Evolutionary conservation across 2,113 vertebrate genomes (phyloP).

Genomic region (Tenebrosternarchus preto): DNA sequence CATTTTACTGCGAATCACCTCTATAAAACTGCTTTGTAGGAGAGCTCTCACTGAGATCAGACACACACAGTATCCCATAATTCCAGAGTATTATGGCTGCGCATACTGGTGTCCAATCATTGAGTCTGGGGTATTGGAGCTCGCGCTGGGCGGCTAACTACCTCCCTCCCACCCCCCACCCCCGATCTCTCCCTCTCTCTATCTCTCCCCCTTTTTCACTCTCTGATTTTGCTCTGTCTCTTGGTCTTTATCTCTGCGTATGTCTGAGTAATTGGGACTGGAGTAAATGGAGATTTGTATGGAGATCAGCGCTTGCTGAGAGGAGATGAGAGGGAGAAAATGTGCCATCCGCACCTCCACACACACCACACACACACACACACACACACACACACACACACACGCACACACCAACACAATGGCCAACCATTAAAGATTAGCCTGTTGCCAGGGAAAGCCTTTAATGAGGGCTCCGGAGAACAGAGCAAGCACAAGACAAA

Average conservation of each 20-base stretch:
- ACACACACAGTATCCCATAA: conserved; percentile 16
- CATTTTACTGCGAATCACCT: no score
- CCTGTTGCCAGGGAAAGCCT: conserved; percentile 60
- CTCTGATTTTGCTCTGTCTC: background rate
- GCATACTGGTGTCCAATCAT: conserved; percentile 35
- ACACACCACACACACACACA: conserved; percentile 11
- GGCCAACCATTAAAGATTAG: conserved; percentile 45
- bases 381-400: conserved; percentile 34
- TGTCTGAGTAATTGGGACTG: conserved; percentile 66
- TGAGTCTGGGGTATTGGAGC: conserved; percentile 40
- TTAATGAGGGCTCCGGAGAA: conserved; percentile 64
- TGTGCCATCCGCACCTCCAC: conserved; percentile 20
- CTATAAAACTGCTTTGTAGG: no score
- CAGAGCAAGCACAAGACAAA: conserved; percentile 62
- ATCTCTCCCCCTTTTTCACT: background rate
- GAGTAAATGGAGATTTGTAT: conserved; percentile 68
- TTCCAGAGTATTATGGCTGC: conserved; percentile 38
- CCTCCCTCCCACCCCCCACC: conserved; percentile 28
- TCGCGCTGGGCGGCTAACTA: conserved; percentile 26
- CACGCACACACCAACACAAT: background rate
- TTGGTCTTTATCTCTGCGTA: conserved; percentile 12
- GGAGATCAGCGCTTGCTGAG: conserved; percentile 57
- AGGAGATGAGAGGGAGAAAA: conserved; percentile 40
- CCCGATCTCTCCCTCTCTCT: conserved; percentile 11
- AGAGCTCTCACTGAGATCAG: background rate